Evolutionary conservation across 1,140 invertebrate genomes (phyloP), one percentile per base, ranked within the genome.

Genomic region (Leptinotarsa texana): DNA sequence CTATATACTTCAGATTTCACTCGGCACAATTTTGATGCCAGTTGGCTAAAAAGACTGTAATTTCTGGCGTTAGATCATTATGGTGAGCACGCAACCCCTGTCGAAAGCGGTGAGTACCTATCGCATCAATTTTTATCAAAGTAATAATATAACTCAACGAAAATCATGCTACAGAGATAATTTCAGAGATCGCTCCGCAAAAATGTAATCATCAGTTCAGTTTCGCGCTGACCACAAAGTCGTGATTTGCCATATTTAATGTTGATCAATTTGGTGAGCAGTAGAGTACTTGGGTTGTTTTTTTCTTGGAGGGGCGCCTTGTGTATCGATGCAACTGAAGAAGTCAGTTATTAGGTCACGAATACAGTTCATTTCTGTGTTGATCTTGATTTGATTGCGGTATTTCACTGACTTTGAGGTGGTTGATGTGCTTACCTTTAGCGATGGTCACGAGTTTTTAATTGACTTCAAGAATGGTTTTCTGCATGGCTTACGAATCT

Each of bases 201-300:
- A 57, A 57, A 57, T 57, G 51, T 57, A 57, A 57, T 57, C 51
- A 57, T 57, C 15, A 57, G 51, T 57, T 57, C 51, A 57, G 51
- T 57, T 57, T 57, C 51, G n/a, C 51, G 51, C 6, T 57, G 51
- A 57, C 51, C 51, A 17, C 51, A 57, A 57, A 57, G n/a, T 57
- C 51, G 51, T 57, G 51, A 57, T 57, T 57, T 57, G 51, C 51
- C 51, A 57, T 57, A 57, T 57, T 57, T 57, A 57, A 57, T 57
- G 51, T 57, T 57, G 51, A 57, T 57, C 51, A 57, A 57, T 57
- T 15, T 57, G 51, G 51, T 18, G 15, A 57, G 51, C 51, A 57
- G 51, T 57, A 57, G 51, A 57, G 51, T 18, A 17, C 3, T 17
- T 57, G 33, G 33, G 15, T 57, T 57, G 51, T 57, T 18, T 57